A percentile compares a stretch with the other conserved stretches of the same genome.
phyloP scores from a whole-genome alignment of 2,113 vertebrate species.

The Myotis lucifugus region DNA sequence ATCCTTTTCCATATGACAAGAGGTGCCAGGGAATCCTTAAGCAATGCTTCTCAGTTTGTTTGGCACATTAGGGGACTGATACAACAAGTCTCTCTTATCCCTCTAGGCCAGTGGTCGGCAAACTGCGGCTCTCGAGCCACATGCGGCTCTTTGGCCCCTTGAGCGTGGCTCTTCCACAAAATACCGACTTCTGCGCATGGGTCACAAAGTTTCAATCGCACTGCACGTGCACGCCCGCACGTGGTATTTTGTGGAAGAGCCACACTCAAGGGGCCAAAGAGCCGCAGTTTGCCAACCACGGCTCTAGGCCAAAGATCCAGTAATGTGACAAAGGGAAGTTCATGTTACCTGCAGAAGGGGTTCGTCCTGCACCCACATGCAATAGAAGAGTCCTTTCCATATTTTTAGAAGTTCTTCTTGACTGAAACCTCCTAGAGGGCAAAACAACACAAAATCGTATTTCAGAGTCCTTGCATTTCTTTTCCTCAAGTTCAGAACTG shows the following conservation, averaged over 20 bases:
- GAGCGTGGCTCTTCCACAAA: too few species aligned
- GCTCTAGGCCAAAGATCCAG: not conserved
- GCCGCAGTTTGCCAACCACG: too few species aligned
- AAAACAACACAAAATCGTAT: slow-evolving; percentile 19
- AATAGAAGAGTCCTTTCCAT: slow-evolving; percentile 97
- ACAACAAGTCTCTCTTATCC: not conserved
- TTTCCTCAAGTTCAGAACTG: not conserved
- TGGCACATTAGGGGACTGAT: fast-evolving
- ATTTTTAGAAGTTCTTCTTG: slow-evolving; percentile 93
- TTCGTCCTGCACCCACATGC: slow-evolving; percentile 96
- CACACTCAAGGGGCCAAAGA: too few species aligned
- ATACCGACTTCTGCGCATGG: too few species aligned
- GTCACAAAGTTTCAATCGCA: too few species aligned
- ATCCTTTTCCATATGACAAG: not conserved
- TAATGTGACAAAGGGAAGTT: not conserved
- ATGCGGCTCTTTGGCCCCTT: too few species aligned
- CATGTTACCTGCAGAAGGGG: slow-evolving; percentile 90
- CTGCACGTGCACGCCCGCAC: too few species aligned
- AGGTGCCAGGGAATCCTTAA: not conserved
- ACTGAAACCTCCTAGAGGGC: slow-evolving; percentile 88
- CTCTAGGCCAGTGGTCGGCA: not conserved
- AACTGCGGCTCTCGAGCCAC: too few species aligned
- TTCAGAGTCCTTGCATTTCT: not conserved
- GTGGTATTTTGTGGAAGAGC: too few species aligned
- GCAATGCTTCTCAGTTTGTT: not conserved